phyloP scores from a whole-genome alignment of 2,113 vertebrate genomes.

The Mugil cephalus region DNA sequence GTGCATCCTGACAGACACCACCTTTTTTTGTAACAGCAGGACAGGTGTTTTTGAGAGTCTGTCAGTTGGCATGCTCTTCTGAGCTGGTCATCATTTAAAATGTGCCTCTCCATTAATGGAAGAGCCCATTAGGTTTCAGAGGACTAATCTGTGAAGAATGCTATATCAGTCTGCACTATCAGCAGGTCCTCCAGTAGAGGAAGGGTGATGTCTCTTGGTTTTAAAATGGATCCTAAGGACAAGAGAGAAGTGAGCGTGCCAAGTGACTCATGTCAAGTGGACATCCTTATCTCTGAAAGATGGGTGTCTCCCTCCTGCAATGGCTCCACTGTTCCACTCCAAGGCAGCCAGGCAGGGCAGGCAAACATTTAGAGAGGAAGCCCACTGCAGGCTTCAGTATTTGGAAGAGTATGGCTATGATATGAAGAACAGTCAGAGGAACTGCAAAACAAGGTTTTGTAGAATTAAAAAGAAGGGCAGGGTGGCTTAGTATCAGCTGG shows the following conservation, averaged over 20 bases:
- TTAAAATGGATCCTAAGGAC: constrained; percentile 79
- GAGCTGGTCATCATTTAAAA: constrained; percentile 30
- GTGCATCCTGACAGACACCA: not conserved
- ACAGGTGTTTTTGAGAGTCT: not conserved
- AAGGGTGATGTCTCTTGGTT: constrained; percentile 68
- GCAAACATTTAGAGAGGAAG: constrained; percentile 3
- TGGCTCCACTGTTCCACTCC: constrained; percentile 41
- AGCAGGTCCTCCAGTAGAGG: constrained; percentile 66
- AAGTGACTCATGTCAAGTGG: constrained; percentile 83
- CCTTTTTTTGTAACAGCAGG: not conserved
- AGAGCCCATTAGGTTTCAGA: constrained; percentile 53
- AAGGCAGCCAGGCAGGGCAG: constrained; percentile 27
- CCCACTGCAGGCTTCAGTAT: not conserved
- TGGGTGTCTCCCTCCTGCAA: constrained; percentile 61
- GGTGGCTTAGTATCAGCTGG: not conserved
- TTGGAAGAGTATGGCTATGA: not conserved
- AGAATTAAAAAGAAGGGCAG: not conserved
- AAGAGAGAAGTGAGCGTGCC: constrained; percentile 59
- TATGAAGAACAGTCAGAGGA: not conserved
- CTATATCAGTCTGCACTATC: constrained; percentile 76
- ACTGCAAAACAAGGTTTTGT: not conserved
- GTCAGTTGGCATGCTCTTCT: not conserved
- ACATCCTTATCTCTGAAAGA: constrained; percentile 77
- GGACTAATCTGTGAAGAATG: constrained; percentile 76
- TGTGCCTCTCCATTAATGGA: constrained; percentile 70